Conservation (phyloP, 1,140 invertebrate species). For the Kradibia gibbosae region DNA sequence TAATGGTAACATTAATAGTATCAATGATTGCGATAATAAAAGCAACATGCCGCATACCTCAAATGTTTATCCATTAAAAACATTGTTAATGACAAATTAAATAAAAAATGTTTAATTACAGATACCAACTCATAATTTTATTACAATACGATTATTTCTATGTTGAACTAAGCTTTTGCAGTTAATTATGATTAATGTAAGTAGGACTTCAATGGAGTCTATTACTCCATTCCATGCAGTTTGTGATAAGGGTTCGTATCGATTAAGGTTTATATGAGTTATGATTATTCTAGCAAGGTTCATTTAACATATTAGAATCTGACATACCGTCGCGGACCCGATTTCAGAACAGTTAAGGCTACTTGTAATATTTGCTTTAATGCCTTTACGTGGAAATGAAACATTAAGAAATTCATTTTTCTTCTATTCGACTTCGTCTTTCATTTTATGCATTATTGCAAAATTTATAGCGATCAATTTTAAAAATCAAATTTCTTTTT, state of each 20-base stretch:
- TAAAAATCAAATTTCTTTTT: no score
- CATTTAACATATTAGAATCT: not conserved
- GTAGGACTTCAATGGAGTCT: not conserved
- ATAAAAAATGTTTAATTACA: not conserved
- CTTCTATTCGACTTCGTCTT: not conserved
- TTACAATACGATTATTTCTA: not conserved
- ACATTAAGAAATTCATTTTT: not conserved
- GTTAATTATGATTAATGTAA: not conserved
- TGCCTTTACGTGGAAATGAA: not conserved
- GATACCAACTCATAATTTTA: not conserved
- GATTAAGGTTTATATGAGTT: conserved; percentile 5
- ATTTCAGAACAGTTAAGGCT: not conserved
- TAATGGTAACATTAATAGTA: not conserved
- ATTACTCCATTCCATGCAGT: conserved; percentile 1
- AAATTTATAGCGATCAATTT: no score
- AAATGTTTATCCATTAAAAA: not conserved
- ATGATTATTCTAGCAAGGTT: not conserved
- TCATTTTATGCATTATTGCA: not conserved
- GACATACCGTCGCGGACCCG: not conserved
- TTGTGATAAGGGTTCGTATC: conserved; percentile 9
- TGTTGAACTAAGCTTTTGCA: conserved; percentile 2
- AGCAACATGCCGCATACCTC: not conserved
- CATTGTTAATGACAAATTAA: not conserved
- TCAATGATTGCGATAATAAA: not conserved
- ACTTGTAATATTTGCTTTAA: not conserved